Percentiles rank a stretch among this genome's conserved stretches.
These are phyloP conservation scores for Cossypha niveicapilla DNA, from an alignment of 2,797 vertebrate genomes.

Conservation along the genomic window DNA sequence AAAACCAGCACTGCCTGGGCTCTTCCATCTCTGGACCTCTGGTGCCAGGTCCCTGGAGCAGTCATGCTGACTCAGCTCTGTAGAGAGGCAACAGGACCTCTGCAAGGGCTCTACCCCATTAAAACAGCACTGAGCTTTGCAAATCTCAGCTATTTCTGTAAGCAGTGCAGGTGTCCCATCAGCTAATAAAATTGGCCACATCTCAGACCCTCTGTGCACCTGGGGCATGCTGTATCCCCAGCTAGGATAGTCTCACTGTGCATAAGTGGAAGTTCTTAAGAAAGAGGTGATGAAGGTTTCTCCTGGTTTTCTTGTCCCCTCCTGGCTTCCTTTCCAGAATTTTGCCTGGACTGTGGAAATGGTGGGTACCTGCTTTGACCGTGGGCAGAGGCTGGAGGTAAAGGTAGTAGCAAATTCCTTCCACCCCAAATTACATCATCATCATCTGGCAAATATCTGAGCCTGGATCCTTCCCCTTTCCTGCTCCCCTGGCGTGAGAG, in stretches of 20 bases:
- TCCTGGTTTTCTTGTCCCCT: background rate
- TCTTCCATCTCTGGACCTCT: background rate
- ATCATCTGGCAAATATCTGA: background rate
- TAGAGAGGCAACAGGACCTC: background rate
- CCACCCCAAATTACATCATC: background rate
- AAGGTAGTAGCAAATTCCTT: background rate
- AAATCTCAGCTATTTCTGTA: background rate
- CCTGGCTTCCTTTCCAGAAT: background rate
- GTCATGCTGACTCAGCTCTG: background rate
- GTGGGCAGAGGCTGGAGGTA: accelerated
- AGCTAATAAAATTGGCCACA: background rate
- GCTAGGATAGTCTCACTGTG: background rate
- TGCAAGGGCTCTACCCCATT: background rate
- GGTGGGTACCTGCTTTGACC: background rate
- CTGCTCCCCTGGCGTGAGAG: background rate
- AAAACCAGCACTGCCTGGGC: background rate
- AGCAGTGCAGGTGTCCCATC: background rate
- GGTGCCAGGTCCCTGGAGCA: background rate
- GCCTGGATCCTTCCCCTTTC: background rate
- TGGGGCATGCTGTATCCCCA: background rate
- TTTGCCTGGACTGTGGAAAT: background rate
- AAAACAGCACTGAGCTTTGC: background rate
- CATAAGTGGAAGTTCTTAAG: background rate
- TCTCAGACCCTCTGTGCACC: background rate
- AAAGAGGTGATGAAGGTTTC: background rate